phyloP scores from a whole-genome alignment of 2,113 vertebrate genomes.

The Hassar affinis region DNA sequence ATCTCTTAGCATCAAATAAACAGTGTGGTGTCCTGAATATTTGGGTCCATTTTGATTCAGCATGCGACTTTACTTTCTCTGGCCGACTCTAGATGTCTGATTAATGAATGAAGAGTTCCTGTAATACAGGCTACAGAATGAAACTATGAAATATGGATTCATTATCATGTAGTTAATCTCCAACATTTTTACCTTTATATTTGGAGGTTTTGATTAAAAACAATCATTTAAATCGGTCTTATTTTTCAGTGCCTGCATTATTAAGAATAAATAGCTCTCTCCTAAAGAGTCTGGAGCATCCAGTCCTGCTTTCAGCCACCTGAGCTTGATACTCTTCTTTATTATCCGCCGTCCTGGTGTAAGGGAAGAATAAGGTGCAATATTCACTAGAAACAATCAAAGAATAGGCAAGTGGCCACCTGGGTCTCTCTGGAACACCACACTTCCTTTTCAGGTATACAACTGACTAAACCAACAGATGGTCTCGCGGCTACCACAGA shows the following conservation, averaged over 20 bases:
- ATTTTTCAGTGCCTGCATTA: background rate
- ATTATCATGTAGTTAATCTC: background rate
- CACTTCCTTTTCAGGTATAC: constrained; percentile 46
- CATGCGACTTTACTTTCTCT: background rate
- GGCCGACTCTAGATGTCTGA: background rate
- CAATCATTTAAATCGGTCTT: background rate
- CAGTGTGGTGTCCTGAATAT: constrained; percentile 4
- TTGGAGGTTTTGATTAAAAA: background rate
- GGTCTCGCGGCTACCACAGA: constrained; percentile 57
- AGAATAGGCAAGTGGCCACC: constrained; percentile 71
- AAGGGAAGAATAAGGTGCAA: constrained; percentile 46
- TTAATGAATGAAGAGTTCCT: background rate
- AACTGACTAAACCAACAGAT: constrained; percentile 60
- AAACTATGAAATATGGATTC: no score
- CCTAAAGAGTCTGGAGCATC: background rate
- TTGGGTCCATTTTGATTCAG: background rate
- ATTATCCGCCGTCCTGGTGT: background rate
- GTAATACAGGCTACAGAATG: no score
- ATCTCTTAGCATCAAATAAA: constrained; percentile 25
- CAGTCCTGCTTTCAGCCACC: background rate
- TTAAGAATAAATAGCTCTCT: background rate
- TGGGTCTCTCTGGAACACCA: constrained; percentile 75
- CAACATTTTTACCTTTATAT: background rate
- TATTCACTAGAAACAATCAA: constrained; percentile 72
- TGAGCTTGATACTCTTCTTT: background rate